Percentiles rank a stretch among this genome's conserved stretches.
phyloP scores from a whole-genome alignment of 2,113 vertebrate species.

The Cichladusa arquata region DNA sequence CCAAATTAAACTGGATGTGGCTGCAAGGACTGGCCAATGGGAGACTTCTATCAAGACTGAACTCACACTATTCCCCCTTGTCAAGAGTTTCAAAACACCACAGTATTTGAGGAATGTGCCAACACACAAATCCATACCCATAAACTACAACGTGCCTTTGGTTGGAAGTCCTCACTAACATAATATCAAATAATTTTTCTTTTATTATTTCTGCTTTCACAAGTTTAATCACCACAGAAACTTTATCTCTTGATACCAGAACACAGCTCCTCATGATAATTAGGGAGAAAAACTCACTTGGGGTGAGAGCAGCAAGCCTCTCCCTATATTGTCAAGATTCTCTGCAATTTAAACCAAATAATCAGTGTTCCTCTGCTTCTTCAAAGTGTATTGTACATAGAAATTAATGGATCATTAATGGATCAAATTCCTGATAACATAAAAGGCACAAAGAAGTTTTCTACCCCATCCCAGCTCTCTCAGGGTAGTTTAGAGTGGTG shows the following conservation, averaged over 20 bases:
- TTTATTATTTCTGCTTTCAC: neutral
- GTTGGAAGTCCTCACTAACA: neutral
- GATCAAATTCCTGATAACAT: neutral
- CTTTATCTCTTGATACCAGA: neutral
- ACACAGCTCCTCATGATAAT: neutral
- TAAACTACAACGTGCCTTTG: neutral
- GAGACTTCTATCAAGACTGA: neutral
- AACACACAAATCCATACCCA: neutral
- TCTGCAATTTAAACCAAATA: neutral
- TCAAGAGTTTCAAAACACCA: neutral
- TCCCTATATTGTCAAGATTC: neutral
- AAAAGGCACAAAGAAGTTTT: neutral
- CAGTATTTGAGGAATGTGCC: neutral
- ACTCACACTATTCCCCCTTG: neutral
- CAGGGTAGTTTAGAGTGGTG: neutral
- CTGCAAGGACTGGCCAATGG: neutral
- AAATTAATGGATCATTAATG: neutral
- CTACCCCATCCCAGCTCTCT: neutral
- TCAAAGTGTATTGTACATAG: neutral
- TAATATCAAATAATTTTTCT: neutral
- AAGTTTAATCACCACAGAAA: neutral
- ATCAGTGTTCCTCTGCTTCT: neutral
- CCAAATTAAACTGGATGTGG: neutral
- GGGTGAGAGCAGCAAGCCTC: neutral
- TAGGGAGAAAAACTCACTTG: neutral